Conservation (phyloP, 1,140 invertebrate species). For the Grapholita molesta region DNA sequence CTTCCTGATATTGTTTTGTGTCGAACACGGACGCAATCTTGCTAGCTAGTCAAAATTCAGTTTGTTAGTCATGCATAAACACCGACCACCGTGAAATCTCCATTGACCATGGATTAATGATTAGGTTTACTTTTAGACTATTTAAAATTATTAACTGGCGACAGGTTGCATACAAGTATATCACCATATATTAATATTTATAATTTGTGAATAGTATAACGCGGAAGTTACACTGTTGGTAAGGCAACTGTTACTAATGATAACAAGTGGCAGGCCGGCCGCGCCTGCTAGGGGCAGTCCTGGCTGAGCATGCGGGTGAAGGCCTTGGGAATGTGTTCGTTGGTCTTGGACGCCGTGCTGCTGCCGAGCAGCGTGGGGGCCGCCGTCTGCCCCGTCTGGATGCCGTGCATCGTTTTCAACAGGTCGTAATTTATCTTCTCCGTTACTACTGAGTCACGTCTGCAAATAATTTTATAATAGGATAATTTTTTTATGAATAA, state of each 20-base stretch:
- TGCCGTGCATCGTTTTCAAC: constrained; percentile 85
- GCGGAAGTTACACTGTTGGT: not conserved
- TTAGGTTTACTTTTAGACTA: not conserved
- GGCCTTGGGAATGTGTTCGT: constrained; percentile 87
- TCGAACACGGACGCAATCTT: not conserved
- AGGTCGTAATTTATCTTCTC: constrained; percentile 97
- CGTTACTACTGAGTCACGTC: constrained; percentile 92
- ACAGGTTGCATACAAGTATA: not conserved
- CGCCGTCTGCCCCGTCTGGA: constrained; percentile 84
- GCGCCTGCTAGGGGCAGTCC: constrained; percentile 54
- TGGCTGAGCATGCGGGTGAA: constrained; percentile 80
- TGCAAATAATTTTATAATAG: constrained; percentile 60
- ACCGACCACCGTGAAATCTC: not conserved
- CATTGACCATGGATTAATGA: not conserved
- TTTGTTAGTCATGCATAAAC: not conserved
- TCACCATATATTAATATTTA: not conserved
- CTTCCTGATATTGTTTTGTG: not conserved
- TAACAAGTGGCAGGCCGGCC: constrained; percentile 23
- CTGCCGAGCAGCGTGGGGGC: constrained; percentile 89
- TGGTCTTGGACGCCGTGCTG: constrained; percentile 84
- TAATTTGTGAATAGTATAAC: not conserved
- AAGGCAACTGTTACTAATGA: constrained; percentile 24
- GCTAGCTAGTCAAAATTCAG: not conserved
- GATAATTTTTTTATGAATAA: no score
- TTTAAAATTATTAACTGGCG: not conserved